Percentiles rank a stretch among this genome's conserved stretches.
Evolutionary conservation across 2,797 vertebrate genomes (phyloP).

Genomic region (Neoniphon sammara): DNA sequence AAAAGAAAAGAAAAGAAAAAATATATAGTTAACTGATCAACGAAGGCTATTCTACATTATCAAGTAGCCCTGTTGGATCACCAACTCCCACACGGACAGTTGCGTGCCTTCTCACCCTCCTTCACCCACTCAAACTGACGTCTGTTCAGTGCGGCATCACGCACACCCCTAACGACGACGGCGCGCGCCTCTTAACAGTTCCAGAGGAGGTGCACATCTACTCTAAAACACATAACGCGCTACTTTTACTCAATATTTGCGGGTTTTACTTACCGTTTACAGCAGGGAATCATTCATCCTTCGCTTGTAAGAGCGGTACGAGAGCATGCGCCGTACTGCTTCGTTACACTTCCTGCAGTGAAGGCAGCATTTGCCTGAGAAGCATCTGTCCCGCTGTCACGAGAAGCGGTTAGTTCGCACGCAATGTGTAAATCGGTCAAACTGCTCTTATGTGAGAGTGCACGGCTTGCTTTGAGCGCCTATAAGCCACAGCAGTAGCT

Average conservation of each 20-base stretch:
- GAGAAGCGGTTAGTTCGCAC: conserved; percentile 78
- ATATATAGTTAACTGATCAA: background rate
- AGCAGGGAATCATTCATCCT: conserved; percentile 65
- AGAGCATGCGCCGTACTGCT: conserved; percentile 77
- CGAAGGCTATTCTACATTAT: background rate
- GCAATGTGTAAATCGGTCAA: conserved; percentile 79
- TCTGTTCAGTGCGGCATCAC: conserved; percentile 71
- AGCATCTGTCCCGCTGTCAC: conserved; percentile 82
- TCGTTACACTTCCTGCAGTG: conserved; percentile 74
- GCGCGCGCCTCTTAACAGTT: background rate
- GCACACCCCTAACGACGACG: conserved; percentile 57
- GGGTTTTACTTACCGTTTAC: conserved; percentile 71
- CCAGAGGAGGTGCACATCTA: background rate
- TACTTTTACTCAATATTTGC: conserved; percentile 15
- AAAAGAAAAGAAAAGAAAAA: no score
- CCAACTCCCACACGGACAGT: conserved; percentile 59
- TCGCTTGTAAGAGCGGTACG: conserved; percentile 34
- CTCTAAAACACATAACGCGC: background rate
- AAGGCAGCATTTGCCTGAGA: conserved; percentile 78
- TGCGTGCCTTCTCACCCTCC: conserved; percentile 71
- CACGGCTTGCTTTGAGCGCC: conserved; percentile 36
- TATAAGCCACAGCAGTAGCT: background rate
- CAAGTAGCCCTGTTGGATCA: conserved; percentile 39
- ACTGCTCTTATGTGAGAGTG: conserved; percentile 59
- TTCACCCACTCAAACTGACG: conserved; percentile 74